A percentile compares a stretch with the other conserved stretches of the same genome.
phyloP scores from a whole-genome alignment of 2,113 vertebrate genomes.

The Opisthocomus hoazin region DNA sequence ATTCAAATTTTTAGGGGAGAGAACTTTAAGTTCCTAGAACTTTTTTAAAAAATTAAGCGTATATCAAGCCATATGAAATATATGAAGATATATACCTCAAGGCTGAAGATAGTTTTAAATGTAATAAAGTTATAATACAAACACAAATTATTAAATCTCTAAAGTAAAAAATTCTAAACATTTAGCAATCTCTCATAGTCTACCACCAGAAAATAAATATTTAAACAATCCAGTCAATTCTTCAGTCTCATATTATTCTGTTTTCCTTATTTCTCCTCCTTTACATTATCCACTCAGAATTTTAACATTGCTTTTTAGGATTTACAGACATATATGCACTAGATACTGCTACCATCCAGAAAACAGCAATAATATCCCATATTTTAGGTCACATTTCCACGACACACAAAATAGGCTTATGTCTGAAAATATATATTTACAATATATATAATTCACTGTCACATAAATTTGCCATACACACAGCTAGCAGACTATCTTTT shows the following conservation, averaged over 20 bases:
- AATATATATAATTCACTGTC: not conserved
- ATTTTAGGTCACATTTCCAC: not conserved
- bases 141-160: not conserved
- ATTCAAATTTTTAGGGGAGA: not conserved
- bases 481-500: not conserved
- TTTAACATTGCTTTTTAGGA: not conserved
- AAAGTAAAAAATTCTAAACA: not conserved
- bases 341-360: not conserved
- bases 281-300: not conserved
- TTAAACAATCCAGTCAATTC: not conserved
- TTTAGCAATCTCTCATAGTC: not conserved
- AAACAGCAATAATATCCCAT: not conserved
- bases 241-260: not conserved
- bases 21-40: not conserved
- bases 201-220: not conserved
- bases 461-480: not conserved
- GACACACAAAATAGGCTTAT: not conserved
- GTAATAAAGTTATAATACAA: not conserved
- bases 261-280: not conserved
- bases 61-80: not conserved
- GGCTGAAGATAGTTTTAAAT: not conserved
- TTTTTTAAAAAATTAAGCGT: not conserved
- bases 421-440: not conserved
- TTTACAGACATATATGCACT: not conserved
- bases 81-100: not conserved